These are phyloP conservation scores for Odontothrips loti DNA, from an alignment of 2,888 invertebrate species.

Conservation along the genomic window DNA sequence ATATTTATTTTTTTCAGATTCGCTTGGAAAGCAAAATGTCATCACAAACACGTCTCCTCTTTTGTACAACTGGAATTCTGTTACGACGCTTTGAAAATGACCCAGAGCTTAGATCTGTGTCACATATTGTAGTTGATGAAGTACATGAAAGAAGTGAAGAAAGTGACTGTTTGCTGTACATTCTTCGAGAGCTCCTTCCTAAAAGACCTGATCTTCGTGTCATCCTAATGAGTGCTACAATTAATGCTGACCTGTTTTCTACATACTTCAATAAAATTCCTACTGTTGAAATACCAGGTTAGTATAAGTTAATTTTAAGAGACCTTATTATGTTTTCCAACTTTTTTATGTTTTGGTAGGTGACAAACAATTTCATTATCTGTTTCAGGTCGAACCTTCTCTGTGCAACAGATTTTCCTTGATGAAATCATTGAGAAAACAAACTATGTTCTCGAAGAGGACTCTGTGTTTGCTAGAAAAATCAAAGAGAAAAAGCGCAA, in stretches of 20 bases:
- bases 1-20: conserved; percentile 56
- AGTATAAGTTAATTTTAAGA: conserved; percentile 32
- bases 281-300: conserved; percentile 73
- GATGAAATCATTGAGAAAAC: conserved; percentile 73
- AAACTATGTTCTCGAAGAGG: conserved; percentile 58
- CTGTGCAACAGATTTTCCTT: conserved; percentile 73
- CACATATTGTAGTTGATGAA: conserved; percentile 85
- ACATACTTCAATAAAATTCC: conserved; percentile 77
- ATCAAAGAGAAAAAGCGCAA: conserved; percentile 55
- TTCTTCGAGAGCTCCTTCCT: conserved; percentile 69
- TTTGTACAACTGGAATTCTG: conserved; percentile 91
- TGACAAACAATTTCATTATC: not conserved
- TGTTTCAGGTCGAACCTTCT: conserved; percentile 63
- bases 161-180: conserved; percentile 82
- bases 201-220: conserved; percentile 72
- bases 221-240: conserved; percentile 89
- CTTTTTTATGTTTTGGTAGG: not conserved
- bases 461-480: conserved; percentile 60
- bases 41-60: conserved; percentile 72
- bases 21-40: conserved; percentile 75
- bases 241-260: conserved; percentile 80
- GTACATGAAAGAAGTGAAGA: conserved; percentile 89
- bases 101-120: conserved; percentile 66
- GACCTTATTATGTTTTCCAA: not conserved
- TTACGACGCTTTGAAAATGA: conserved; percentile 78